Evolutionary conservation across 2,888 invertebrate species (phyloP), one percentile per base, ranked within the genome.

Genomic region (Mesorhabditis belari): DNA sequence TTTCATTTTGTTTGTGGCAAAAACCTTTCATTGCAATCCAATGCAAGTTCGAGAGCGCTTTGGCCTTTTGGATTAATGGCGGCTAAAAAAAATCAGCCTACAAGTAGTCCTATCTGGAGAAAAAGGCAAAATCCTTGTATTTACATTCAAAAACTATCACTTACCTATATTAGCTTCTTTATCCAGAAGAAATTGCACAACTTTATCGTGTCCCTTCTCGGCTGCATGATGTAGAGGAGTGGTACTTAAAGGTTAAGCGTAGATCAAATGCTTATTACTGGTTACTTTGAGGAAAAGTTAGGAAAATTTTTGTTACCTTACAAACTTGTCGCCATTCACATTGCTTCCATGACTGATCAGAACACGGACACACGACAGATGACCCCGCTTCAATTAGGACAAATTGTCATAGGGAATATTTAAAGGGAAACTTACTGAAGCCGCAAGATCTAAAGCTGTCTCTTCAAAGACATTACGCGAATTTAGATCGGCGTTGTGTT

Each of bases 191-290:
- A 83, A 71, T 55, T 80, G 69, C 1, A 83, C 82, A 17, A 83
- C 81, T 12, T 53, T 57, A 4, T 77, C 73, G 64, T 83, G 83
- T 4, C 84, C 84, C 28, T 73, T 74, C 2, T 67, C 69, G 12
- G 82, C 76, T 0, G 84, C 84, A 35, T 83, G 66, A 70, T 83
- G 84, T 5, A 84, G 80, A 4, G 84, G 83, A 0, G 84, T 84
- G 3, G 82, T 82, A 82, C 56, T 59, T 49, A 6, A 51, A 23
- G 50, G 12, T 35, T n/a, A n/a, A n/a, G 44, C 44, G 12, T 17
- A 35, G 12, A 17, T 35, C 35, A 17, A 1, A 35, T 35, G n/a
- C n/a, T 35, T 35, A 17, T 0, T 9, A 9, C 12, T 35, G n/a
- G 12, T 35, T 17, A 35, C n/a, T 1, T 35, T 35, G 12, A 35